Percentiles rank a stretch among this genome's conserved stretches.
Conservation (phyloP, 1,140 invertebrate genomes). For the Drosophila mauritiana region DNA sequence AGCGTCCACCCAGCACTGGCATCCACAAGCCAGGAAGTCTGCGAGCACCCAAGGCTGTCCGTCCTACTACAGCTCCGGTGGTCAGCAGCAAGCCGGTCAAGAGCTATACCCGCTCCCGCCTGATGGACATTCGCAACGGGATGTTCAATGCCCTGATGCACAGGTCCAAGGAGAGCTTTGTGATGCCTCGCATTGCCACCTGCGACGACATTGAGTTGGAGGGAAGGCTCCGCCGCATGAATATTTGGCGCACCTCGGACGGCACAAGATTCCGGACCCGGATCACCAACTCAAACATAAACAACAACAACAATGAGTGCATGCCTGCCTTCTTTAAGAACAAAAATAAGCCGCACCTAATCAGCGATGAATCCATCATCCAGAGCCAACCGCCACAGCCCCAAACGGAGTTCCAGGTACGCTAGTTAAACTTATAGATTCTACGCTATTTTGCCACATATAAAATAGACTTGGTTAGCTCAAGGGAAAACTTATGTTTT, state of each 20-base stretch:
- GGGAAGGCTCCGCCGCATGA: constrained; percentile 71
- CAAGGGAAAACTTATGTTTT: no score
- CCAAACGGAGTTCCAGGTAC: constrained; percentile 77
- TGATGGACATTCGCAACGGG: constrained; percentile 69
- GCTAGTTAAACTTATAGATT: background rate
- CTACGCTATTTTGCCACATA: no score
- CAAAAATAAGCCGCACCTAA: constrained; percentile 59
- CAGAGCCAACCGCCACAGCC: constrained; percentile 74
- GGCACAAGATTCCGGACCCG: constrained; percentile 35
- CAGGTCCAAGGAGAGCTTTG: constrained; percentile 51
- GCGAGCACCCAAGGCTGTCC: constrained; percentile 21
- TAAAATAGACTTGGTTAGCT: no score
- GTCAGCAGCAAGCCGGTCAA: constrained; percentile 1
- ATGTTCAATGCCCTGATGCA: constrained; percentile 60
- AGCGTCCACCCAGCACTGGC: constrained; percentile 1
- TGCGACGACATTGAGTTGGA: constrained; percentile 81
- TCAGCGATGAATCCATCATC: constrained; percentile 77
- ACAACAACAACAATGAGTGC: constrained; percentile 46
- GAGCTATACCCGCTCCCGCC: constrained; percentile 58
- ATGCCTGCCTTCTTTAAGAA: constrained; percentile 75
- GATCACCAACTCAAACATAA: constrained; percentile 10
- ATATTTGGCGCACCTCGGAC: constrained; percentile 66
- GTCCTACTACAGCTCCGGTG: background rate
- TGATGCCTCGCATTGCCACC: constrained; percentile 74
- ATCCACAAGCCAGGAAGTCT: constrained; percentile 11